Evolutionary conservation across 2,113 vertebrate genomes (phyloP).

Genomic region (Rhinolophus sinicus): DNA sequence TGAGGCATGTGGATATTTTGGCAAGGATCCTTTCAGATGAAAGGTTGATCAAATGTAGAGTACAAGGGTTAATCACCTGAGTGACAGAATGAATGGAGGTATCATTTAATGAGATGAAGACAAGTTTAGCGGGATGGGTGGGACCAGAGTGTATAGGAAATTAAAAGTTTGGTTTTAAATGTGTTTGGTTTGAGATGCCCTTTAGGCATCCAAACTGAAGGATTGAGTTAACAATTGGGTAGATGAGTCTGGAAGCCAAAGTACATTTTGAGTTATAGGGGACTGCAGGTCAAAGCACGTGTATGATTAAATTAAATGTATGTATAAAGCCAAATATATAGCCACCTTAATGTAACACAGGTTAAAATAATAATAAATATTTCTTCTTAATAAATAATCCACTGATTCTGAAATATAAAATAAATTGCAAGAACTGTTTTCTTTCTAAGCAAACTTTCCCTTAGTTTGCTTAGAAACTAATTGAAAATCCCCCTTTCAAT

Average conservation of each 20-base stretch:
- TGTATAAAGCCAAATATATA: background rate
- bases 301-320: background rate
- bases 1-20: background rate
- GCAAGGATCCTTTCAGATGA: background rate
- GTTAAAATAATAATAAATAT: background rate
- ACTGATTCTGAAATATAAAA: slow-evolving; percentile 32
- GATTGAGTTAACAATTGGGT: background rate
- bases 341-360: background rate
- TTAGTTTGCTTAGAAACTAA: too few relatives aligned
- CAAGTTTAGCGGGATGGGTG: background rate
- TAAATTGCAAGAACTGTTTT: background rate
- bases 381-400: background rate
- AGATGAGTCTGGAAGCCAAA: background rate
- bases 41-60: background rate
- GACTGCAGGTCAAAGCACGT: background rate
- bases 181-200: background rate
- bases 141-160: background rate
- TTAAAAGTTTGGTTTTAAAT: background rate
- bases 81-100: background rate
- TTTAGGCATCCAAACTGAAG: background rate
- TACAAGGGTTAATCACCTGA: background rate
- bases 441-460: background rate
- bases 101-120: background rate
- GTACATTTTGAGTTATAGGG: background rate
- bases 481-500: too few relatives aligned